Conservation (phyloP, 2,113 vertebrate species). For the Neotoma lepida region DNA sequence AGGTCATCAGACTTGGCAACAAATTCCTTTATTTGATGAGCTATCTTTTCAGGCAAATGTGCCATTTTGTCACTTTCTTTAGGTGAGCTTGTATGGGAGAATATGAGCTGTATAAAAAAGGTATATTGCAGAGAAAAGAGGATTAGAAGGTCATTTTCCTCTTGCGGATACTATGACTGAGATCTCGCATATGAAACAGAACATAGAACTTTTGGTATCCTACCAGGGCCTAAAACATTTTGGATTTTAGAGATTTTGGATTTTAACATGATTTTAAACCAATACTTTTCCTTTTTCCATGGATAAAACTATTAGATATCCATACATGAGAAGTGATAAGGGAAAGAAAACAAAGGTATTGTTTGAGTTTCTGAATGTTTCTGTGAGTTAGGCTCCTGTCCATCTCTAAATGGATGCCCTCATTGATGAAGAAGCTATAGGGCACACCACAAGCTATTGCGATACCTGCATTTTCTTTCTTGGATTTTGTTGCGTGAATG, state of each 20-base stretch:
- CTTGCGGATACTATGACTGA: neutral
- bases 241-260: neutral
- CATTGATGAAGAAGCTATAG: neutral
- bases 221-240: neutral
- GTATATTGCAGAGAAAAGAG: neutral
- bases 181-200: neutral
- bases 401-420: neutral
- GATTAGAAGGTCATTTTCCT: neutral
- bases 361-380: neutral
- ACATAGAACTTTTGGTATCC: neutral
- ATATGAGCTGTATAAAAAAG: neutral
- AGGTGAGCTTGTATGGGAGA: neutral
- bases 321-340: neutral
- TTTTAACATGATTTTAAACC: neutral
- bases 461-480: neutral
- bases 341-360: neutral
- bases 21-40: neutral
- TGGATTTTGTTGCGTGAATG: neutral
- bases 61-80: neutral
- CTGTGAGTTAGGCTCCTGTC: neutral
- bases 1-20: neutral
- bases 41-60: neutral
- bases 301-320: neutral
- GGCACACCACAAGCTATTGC: neutral
- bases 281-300: neutral